A percentile compares a stretch with the other conserved stretches of the same genome.
These are phyloP conservation scores for Hypothenemus hampei DNA, from an alignment of 1,140 invertebrate species.

Conservation along the genomic window DNA sequence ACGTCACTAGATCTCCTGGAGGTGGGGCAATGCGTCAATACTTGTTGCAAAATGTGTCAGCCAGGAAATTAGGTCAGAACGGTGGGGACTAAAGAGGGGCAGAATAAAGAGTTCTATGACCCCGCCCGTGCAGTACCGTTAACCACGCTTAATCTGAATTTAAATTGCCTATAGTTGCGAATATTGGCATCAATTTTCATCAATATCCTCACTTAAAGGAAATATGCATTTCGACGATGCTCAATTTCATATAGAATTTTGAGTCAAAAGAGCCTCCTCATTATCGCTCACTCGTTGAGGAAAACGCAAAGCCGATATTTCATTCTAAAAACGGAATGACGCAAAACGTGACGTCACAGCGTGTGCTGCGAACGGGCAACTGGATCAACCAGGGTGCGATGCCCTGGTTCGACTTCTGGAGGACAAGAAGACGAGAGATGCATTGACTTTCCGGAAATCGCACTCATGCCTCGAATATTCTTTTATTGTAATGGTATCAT, in stretches of 20 bases:
- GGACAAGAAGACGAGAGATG: constrained; percentile 34
- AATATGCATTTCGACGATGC: too few relatives aligned
- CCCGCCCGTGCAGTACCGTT: constrained; percentile 20
- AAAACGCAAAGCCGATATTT: constrained; percentile 11
- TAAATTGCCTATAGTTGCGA: too few relatives aligned
- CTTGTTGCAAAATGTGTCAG: constrained; percentile 45
- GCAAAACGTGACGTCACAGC: constrained; percentile 45
- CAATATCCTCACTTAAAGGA: too few relatives aligned
- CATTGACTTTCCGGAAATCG: too few relatives aligned
- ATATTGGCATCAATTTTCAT: too few relatives aligned
- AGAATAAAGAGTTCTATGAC: constrained; percentile 39
- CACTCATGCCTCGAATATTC: too few relatives aligned
- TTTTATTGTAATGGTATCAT: too few relatives aligned
- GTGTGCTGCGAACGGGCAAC: constrained; percentile 35
- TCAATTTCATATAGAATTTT: too few relatives aligned
- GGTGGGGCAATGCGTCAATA: constrained; percentile 39
- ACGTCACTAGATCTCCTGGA: constrained; percentile 24
- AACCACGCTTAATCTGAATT: too few relatives aligned
- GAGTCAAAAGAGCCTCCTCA: too few relatives aligned
- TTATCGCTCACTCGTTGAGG: too few relatives aligned
- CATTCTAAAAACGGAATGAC: constrained; percentile 17
- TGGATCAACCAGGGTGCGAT: constrained; percentile 46
- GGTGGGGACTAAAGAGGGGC: too few relatives aligned
- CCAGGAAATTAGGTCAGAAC: constrained; percentile 34
- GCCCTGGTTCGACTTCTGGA: constrained; percentile 42